Conservation (phyloP, 2,888 invertebrate genomes). For the Hanleya hanleyi region DNA sequence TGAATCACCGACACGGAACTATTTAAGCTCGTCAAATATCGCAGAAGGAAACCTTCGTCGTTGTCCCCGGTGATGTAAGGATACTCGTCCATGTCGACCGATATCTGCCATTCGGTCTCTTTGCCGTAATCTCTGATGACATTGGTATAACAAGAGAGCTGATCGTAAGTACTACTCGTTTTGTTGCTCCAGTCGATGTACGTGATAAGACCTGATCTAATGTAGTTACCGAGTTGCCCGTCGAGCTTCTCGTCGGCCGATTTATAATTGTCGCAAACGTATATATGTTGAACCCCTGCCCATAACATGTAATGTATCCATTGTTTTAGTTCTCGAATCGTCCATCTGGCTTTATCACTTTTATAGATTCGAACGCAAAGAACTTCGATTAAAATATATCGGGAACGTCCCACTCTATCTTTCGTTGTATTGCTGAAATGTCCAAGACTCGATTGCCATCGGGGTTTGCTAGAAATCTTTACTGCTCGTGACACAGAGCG, state of each 20-base stretch:
- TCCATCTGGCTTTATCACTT: not conserved
- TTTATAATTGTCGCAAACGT: conserved; percentile 36
- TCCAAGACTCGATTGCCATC: too few relatives aligned
- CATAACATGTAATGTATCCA: conserved; percentile 19
- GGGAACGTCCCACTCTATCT: too few relatives aligned
- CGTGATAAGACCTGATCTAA: conserved; percentile 20
- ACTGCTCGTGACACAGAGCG: too few relatives aligned
- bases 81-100: conserved; percentile 51
- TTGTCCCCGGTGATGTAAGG: conserved; percentile 40
- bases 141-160: conserved; percentile 46
- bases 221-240: conserved; percentile 17
- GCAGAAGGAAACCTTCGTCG: conserved; percentile 35
- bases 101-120: conserved; percentile 40
- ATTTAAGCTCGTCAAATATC: conserved; percentile 26
- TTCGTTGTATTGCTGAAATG: too few relatives aligned
- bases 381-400: conserved; percentile 2
- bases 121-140: conserved; percentile 30
- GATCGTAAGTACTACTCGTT: conserved; percentile 35
- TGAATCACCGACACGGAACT: conserved; percentile 29
- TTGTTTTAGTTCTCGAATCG: not conserved
- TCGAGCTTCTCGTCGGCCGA: conserved; percentile 16
- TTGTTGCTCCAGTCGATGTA: conserved; percentile 17
- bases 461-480: too few relatives aligned
- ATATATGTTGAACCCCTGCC: conserved; percentile 37
- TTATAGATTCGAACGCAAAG: conserved; percentile 6